These are phyloP conservation scores for Sarcophaga caerulescens DNA, from an alignment of 2,888 invertebrate species.

Conservation along the genomic window DNA sequence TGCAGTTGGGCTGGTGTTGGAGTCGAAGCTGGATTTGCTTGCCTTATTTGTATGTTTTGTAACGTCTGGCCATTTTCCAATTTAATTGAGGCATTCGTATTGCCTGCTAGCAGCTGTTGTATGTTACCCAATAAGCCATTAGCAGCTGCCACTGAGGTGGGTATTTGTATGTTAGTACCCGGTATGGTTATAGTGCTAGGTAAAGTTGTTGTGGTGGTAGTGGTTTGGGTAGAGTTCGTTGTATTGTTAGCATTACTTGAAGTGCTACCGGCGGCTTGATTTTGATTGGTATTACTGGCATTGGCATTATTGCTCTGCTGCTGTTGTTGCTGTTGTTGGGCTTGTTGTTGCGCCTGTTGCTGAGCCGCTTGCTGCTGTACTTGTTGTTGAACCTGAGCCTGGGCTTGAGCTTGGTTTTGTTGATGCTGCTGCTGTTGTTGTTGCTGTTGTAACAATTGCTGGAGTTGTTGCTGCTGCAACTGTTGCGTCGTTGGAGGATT, in stretches of 20 bases:
- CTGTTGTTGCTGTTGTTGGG: slow-evolving; percentile 69
- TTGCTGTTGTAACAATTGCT: slow-evolving; percentile 74
- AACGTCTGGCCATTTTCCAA: slow-evolving; percentile 81
- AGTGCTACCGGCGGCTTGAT: slow-evolving; percentile 38
- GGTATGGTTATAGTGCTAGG: slow-evolving; percentile 80
- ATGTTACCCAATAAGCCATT: slow-evolving; percentile 79
- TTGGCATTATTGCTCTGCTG: slow-evolving; percentile 40
- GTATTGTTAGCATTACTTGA: slow-evolving; percentile 41
- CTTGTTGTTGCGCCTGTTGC: slow-evolving; percentile 55
- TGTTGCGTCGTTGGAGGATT: slow-evolving; percentile 72
- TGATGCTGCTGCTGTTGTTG: slow-evolving; percentile 73
- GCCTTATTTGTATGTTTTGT: slow-evolving; percentile 88
- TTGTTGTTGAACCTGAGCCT: slow-evolving; percentile 66
- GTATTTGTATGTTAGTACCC: slow-evolving; percentile 81
- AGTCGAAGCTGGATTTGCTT: slow-evolving; percentile 78
- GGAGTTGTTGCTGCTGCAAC: slow-evolving; percentile 71
- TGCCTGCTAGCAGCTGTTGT: slow-evolving; percentile 72
- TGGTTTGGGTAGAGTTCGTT: slow-evolving; percentile 43
- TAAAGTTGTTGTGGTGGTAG: slow-evolving; percentile 71
- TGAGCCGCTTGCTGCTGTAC: slow-evolving; percentile 61
- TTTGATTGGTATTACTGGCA: slow-evolving; percentile 53
- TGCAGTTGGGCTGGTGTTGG: slow-evolving; percentile 72
- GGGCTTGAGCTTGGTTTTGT: slow-evolving; percentile 67
- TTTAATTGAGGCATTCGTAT: slow-evolving; percentile 74
- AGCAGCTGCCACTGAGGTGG: slow-evolving; percentile 79